These are phyloP conservation scores for Corella eumyota DNA, from an alignment of 23 tunicate species.

Conservation along the genomic window DNA sequence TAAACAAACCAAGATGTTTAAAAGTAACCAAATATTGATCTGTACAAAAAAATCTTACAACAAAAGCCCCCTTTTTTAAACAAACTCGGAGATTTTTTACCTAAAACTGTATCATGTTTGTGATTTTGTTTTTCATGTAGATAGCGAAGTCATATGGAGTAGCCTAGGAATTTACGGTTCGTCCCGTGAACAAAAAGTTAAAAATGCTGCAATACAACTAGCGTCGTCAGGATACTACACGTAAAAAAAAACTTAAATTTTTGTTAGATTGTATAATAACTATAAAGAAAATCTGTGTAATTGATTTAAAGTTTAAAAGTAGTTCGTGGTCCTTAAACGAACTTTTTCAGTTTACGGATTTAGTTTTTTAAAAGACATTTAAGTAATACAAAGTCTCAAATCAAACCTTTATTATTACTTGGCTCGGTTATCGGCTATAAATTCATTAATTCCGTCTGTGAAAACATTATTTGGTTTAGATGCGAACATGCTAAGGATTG, in stretches of 20 bases:
- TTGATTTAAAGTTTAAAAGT: neutral
- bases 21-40: slow-evolving; percentile 21
- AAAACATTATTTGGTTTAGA: too few species aligned
- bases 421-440: too few species aligned
- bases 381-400: neutral
- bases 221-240: slow-evolving; percentile 51
- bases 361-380: neutral
- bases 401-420: neutral
- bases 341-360: too few species aligned
- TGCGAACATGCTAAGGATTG: slow-evolving; percentile 26
- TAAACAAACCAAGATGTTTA: slow-evolving; percentile 24
- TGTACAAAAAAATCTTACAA: too few species aligned
- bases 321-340: too few species aligned
- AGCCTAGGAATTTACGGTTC: neutral
- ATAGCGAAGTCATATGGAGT: slow-evolving; percentile 19
- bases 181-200: neutral
- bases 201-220: slow-evolving; percentile 13
- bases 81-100: too few species aligned
- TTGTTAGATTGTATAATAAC: neutral
- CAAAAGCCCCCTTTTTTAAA: too few species aligned
- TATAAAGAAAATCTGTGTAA: neutral
- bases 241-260: slow-evolving; percentile 7
- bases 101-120: too few species aligned
- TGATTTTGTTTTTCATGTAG: neutral
- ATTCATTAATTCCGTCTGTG: too few species aligned